Evolutionary conservation across 2,888 invertebrate genomes (phyloP), one percentile per base, ranked within the genome.

Genomic region (Holacanthella duospinosa): DNA sequence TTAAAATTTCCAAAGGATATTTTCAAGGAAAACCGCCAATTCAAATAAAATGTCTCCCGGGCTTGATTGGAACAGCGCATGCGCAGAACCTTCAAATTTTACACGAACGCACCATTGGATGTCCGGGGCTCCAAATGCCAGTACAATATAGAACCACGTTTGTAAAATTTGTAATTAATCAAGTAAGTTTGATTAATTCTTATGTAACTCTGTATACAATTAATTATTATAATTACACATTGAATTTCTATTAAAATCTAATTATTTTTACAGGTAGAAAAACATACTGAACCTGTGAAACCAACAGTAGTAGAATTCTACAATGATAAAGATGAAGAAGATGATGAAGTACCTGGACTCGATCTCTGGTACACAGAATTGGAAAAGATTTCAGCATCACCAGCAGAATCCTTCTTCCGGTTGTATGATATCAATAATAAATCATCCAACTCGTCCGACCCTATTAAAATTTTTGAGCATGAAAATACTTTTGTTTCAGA

Each of bases 401-500:
- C 27, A 6, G 25, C 21, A 12, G 55, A 55, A 27, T 27, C 27
- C 2, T 58, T 29, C 24, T 58, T 27, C 36, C 29, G 58, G 2
- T 29, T 29, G 12, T 58, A 58, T 29, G 29, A 3, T n/a, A 6
- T 58, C 48, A 21, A 9, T 21, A 48, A 48, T 58, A 16, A 4
- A 27, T 29, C 6, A 19, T 3, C 58, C 27, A 43, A 6, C 21
- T 4, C 19, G 29, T 9, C 25, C 24, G 24, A 12, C 9, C 25
- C 16, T 21, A 29, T 58, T 29, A 29, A 58, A 24, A 43, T 58
- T 9, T 58, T 36, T 29, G 58, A 58, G 28, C 28, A 58, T 58
- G 58, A 58, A 24, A 28, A 29, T 24, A 21, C 36, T 6, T 58
- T 58, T 21, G 58, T 58, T 9, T 6, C 27, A 24, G 43, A 58